A percentile compares a stretch with the other conserved stretches of the same genome.
phyloP scores from a whole-genome alignment of 2,797 vertebrate species.

The Acrossocheilus fasciatus region DNA sequence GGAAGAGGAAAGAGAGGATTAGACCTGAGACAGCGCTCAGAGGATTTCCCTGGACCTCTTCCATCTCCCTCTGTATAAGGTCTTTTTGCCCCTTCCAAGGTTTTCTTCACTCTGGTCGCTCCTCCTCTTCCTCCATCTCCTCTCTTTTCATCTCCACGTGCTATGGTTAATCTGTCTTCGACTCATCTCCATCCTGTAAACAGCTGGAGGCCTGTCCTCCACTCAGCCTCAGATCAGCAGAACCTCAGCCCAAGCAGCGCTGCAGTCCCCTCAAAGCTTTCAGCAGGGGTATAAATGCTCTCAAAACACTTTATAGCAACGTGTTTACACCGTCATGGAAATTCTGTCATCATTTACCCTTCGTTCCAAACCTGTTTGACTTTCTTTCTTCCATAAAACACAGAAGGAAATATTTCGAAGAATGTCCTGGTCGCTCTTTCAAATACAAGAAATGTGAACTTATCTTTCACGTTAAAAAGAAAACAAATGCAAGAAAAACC shows the following conservation, averaged over 20 bases:
- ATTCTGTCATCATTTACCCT: background rate
- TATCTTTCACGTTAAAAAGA: background rate
- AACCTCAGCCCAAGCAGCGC: constrained; percentile 4
- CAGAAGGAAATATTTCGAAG: background rate
- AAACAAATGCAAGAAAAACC: background rate
- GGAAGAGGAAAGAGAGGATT: constrained; percentile 23
- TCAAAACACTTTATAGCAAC: background rate
- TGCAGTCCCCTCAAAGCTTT: background rate
- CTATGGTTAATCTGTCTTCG: constrained; percentile 55
- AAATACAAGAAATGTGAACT: too few relatives aligned
- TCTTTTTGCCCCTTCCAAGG: constrained; percentile 53
- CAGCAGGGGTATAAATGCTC: background rate
- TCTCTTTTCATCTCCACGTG: constrained; percentile 58
- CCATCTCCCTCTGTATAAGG: constrained; percentile 45
- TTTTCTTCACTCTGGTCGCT: constrained; percentile 40
- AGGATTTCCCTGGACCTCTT: constrained; percentile 60
- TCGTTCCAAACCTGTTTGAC: background rate
- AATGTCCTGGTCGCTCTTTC: background rate
- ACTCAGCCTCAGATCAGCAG: constrained; percentile 37
- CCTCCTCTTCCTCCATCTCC: constrained; percentile 14
- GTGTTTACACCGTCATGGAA: background rate
- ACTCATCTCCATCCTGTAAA: constrained; percentile 42
- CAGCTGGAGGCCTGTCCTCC: constrained; percentile 52
- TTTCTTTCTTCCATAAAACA: background rate
- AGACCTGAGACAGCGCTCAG: background rate